phyloP scores from a whole-genome alignment of 37 sponge, comb jelly and placozoan genomes.

The Spongilla lacustris region DNA sequence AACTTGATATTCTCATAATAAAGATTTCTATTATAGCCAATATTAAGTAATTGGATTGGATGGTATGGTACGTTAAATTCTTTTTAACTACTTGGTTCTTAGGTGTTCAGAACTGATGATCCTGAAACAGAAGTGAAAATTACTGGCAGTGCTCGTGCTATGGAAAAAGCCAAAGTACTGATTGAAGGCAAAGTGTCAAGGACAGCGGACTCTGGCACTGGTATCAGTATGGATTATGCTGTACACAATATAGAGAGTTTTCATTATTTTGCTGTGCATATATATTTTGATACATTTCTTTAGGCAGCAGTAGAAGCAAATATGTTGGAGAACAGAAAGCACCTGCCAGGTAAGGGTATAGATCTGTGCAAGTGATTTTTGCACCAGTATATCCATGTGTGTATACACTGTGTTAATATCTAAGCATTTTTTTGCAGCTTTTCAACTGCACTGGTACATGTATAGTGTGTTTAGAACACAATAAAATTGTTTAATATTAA shows the following conservation, averaged over 20 bases:
- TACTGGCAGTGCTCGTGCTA: background rate
- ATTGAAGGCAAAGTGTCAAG: background rate
- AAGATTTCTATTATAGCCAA: too few species aligned
- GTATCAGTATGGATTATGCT: background rate
- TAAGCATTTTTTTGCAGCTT: too few species aligned
- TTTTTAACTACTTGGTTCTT: background rate
- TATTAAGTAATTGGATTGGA: too few species aligned
- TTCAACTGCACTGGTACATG: too few species aligned
- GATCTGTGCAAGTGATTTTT: background rate
- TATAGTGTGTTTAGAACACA: too few species aligned
- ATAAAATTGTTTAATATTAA: too few species aligned
- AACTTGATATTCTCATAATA: too few species aligned
- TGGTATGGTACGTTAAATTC: background rate
- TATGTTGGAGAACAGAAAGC: background rate
- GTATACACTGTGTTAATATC: too few species aligned
- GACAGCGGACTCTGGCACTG: background rate
- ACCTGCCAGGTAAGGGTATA: background rate
- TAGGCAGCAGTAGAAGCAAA: background rate
- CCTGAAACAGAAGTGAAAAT: slow-evolving; percentile 14
- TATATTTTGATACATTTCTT: background rate
- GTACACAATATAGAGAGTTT: background rate
- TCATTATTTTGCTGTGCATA: background rate
- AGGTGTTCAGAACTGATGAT: background rate
- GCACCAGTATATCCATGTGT: background rate
- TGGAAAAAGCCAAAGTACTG: slow-evolving; percentile 25